phyloP scores from a whole-genome alignment of 1,140 invertebrate species.

The Elymnias hypermnestra region DNA sequence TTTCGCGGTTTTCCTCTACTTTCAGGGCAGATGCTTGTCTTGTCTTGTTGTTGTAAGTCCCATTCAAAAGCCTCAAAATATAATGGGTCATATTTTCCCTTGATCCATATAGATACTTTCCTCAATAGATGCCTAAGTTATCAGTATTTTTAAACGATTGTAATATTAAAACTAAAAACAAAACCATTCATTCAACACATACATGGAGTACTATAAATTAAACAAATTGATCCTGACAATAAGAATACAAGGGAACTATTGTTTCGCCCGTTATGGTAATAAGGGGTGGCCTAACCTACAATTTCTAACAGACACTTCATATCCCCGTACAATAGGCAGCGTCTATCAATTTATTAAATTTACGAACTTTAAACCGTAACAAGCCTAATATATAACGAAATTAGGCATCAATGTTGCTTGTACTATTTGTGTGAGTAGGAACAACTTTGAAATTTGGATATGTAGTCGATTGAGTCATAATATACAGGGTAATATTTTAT shows the following conservation, averaged over 20 bases:
- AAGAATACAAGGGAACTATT: conserved; percentile 21
- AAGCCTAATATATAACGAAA: neutral
- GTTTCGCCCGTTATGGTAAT: conserved; percentile 16
- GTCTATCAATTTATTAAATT: too few species aligned
- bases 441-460: neutral
- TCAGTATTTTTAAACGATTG: too few species aligned
- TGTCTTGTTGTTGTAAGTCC: too few species aligned
- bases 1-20: too few species aligned
- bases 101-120: too few species aligned
- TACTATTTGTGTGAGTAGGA: neutral
- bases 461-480: conserved; percentile 62
- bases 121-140: too few species aligned
- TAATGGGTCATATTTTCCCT: too few species aligned
- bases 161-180: too few species aligned
- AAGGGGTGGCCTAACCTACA: conserved; percentile 43
- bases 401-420: conserved; percentile 9
- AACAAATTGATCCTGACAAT: conserved; percentile 10
- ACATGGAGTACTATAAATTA: too few species aligned
- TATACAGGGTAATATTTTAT: conserved; percentile 25
- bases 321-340: conserved; percentile 34
- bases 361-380: conserved; percentile 12
- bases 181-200: too few species aligned
- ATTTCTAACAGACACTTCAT: conserved; percentile 51
- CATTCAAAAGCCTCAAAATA: too few species aligned
- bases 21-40: too few species aligned